These are phyloP conservation scores for Clitarchus hookeri DNA, from an alignment of 2,888 invertebrate genomes.

Conservation along the genomic window DNA sequence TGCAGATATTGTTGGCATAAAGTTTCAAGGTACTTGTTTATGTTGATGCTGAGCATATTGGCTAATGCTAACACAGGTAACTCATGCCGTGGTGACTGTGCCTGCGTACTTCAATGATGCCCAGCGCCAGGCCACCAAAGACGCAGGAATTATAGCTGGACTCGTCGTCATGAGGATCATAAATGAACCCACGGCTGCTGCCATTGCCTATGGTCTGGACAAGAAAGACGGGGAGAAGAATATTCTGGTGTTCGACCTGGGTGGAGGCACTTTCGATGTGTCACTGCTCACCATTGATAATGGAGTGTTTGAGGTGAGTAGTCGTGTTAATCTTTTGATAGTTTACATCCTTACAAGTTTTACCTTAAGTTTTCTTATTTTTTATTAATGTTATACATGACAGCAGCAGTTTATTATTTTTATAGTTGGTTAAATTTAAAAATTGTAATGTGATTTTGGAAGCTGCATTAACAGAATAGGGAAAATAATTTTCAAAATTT, in stretches of 20 bases:
- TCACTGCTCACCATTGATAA: slow-evolving; percentile 97
- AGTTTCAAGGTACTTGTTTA: no score
- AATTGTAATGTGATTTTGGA: no score
- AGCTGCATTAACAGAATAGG: no score
- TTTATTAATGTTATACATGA: no score
- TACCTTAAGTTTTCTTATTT: no score
- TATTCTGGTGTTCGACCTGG: slow-evolving; percentile 97
- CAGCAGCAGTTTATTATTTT: no score
- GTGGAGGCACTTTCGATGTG: slow-evolving; percentile 99
- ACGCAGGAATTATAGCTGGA: slow-evolving; percentile 95
- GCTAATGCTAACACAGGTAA: slow-evolving; percentile 53
- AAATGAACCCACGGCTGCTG: slow-evolving; percentile 97
- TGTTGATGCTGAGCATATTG: no score
- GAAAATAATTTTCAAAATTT: no score
- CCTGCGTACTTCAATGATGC: slow-evolving; percentile 99
- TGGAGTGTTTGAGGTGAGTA: slow-evolving; percentile 87
- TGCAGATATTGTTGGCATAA: no score
- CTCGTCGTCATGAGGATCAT: slow-evolving; percentile 94
- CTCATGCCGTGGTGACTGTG: slow-evolving; percentile 89
- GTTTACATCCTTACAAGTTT: not conserved
- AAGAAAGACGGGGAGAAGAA: slow-evolving; percentile 98
- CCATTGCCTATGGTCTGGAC: slow-evolving; percentile 95
- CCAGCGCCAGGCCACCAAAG: slow-evolving; percentile 98
- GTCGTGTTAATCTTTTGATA: not conserved
- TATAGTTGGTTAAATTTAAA: no score